phyloP scores from a whole-genome alignment of 2,113 vertebrate species.

The Lampris megalopsis region DNA sequence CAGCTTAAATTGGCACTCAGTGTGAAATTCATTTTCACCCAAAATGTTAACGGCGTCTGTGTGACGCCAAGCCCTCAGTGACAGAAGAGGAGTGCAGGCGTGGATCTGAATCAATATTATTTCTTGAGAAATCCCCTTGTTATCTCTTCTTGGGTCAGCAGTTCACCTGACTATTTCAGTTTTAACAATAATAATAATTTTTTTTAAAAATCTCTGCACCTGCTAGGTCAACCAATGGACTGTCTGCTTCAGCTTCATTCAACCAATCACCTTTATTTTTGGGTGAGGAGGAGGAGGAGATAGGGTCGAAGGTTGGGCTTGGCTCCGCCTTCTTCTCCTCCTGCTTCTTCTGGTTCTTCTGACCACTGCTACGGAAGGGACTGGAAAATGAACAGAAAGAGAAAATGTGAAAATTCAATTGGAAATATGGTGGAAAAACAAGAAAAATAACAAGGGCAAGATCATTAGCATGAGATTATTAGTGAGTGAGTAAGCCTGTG shows the following conservation, averaged over 20 bases:
- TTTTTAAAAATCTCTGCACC: no score
- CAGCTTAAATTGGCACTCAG: no score
- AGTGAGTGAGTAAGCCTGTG: no score
- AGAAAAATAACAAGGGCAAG: background rate
- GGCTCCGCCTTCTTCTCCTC: slow-evolving; percentile 89
- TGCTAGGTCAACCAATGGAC: background rate
- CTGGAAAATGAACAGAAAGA: slow-evolving; percentile 66
- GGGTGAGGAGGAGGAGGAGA: slow-evolving; percentile 44
- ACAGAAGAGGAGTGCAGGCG: no score
- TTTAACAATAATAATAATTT: no score
- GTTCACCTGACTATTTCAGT: no score
- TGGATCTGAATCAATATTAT: no score
- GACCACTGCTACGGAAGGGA: slow-evolving; percentile 83
- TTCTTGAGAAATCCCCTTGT: no score
- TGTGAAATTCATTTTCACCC: no score
- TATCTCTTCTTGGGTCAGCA: no score
- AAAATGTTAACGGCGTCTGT: no score
- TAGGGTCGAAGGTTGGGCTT: slow-evolving; percentile 30
- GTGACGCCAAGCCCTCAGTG: no score
- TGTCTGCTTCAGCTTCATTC: background rate
- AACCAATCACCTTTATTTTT: slow-evolving; percentile 78
- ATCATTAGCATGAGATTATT: background rate
- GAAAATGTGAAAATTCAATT: background rate
- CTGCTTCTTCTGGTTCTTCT: slow-evolving; percentile 85
- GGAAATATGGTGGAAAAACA: background rate